Base-by-base conservation (phyloP, 2,888 invertebrate genomes). In the Stenurella melanura region DNA sequence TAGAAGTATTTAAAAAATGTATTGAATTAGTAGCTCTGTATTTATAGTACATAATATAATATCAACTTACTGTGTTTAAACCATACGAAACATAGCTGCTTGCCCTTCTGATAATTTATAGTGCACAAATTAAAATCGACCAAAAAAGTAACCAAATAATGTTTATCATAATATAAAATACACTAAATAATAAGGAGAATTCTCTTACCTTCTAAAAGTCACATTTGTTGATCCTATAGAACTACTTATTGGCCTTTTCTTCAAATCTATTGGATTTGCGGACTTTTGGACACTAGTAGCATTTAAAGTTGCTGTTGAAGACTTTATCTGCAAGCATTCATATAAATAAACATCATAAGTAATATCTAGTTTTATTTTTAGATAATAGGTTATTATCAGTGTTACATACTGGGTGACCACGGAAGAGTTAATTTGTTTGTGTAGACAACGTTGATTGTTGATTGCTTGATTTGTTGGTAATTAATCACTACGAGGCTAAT, bases 241-340 rank as follows among this genome's bases (percentile, higher is more conserved):
- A 11, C 73, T 42, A 19, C 71, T 77, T 1, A 63, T 30, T 0
- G 78, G 78, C 54, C 78, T 75, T 34, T 70, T 78, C 50, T 73
- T 76, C 15, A 21, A 21, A 34, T 80, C 78, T 18, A 21, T 34
- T 12, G 66, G 15, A 63, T 63, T 72, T 30, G 72, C 38, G 15
- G 74, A 72, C 57, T 73, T 76, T 54, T 78, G 73, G 57, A 56
- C 70, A 50, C 56, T 38, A 50, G 50, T 68, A 26, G 15, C 69
- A 72, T 74, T 75, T 7, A 78, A 54, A 50, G 78, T 75, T 57
- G 73, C 26, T 11, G 56, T 66, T 21, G 80, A 77, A 50, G 75
- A 73, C 58, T 80, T 80, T 72, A 75, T 76, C 80, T 80, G 67
- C n/a, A 78, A 72, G n/a, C 57, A 71, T 60, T 34, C 21, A 60